Base-by-base conservation (phyloP, 2,797 vertebrate species). In the Zalophus californianus region DNA sequence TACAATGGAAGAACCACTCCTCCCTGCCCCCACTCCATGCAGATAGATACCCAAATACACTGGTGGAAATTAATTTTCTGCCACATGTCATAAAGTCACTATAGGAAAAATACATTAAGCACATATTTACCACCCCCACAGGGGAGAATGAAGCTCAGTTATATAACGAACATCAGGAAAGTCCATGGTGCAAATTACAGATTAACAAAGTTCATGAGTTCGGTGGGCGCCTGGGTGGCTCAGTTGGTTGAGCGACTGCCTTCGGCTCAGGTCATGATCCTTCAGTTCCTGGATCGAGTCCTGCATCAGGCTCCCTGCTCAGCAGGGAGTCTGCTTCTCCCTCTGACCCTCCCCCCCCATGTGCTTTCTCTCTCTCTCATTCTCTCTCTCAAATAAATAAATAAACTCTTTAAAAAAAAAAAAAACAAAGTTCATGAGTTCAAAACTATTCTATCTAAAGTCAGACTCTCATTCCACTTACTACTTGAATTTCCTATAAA, bases 401-500 rank as follows among this genome's bases (percentile, higher is more conserved):
- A n/a, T n/a, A n/a, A n/a, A n/a, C n/a, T n/a, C n/a, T n/a, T n/a
- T n/a, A n/a, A n/a, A n/a, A n/a, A n/a, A n/a, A n/a, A n/a, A n/a
- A n/a, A n/a, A n/a, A 97, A 97, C 62, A 96, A 98, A 97, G 68
- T 86, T 97, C 82, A 77, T 35, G 86, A 96, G 75, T 25, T 90
- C 87, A 97, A 89, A 87, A 94, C 97, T 94, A 60, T 85, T 97
- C 90, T 96, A 92, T 96, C 97, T 97, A 94, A 96, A 98, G 98
- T 97, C 90, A 80, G 88, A 83, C 38, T 86, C 95, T 50, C 72
- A 94, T 50, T 94, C 96, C 94, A 66, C 85, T 97, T 86, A 93
- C 70, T 95, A 64, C 90, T 91, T 27, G 97, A 38, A 95, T 94
- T 98, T 97, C 91, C 58, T 96, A 94, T 83, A 97, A 91, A 97